These are phyloP conservation scores for Microcebus tavaratra DNA, from an alignment of 2,113 vertebrate species.

Conservation along the genomic window DNA sequence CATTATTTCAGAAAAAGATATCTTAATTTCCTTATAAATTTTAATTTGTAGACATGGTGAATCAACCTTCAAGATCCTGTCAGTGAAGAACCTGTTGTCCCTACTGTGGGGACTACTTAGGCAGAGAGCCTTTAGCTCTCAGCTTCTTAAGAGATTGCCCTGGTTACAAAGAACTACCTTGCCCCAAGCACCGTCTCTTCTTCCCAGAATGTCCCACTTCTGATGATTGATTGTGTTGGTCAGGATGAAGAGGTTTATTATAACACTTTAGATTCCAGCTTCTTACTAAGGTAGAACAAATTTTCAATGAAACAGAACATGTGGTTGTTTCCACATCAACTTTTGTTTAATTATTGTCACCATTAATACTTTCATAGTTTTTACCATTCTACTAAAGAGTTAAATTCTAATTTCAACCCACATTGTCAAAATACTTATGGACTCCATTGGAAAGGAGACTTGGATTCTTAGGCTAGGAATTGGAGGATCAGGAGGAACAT, in stretches of 20 bases:
- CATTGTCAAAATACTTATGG: not conserved
- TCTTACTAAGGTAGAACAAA: not conserved
- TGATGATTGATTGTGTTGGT: not conserved
- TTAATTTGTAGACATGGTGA: not conserved
- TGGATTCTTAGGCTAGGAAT: not conserved
- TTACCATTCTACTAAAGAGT: not conserved
- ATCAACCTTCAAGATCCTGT: not conserved
- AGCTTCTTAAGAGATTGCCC: not conserved
- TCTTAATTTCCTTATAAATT: not conserved
- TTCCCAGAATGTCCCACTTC: not conserved
- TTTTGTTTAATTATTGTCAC: not conserved
- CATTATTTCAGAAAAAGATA: not conserved
- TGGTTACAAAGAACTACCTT: not conserved
- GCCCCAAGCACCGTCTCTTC: fast-evolving
- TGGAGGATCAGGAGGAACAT: not conserved
- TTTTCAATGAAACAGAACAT: not conserved
- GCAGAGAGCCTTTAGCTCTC: not conserved
- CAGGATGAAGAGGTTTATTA: not conserved
- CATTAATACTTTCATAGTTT: not conserved
- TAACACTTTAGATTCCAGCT: not conserved
- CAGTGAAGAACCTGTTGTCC: not conserved
- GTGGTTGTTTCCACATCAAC: not conserved
- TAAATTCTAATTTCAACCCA: not conserved
- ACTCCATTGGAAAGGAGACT: not conserved
- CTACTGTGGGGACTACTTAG: not conserved